phyloP scores from a whole-genome alignment of 2,113 vertebrate species.

The Ursus arctos region DNA sequence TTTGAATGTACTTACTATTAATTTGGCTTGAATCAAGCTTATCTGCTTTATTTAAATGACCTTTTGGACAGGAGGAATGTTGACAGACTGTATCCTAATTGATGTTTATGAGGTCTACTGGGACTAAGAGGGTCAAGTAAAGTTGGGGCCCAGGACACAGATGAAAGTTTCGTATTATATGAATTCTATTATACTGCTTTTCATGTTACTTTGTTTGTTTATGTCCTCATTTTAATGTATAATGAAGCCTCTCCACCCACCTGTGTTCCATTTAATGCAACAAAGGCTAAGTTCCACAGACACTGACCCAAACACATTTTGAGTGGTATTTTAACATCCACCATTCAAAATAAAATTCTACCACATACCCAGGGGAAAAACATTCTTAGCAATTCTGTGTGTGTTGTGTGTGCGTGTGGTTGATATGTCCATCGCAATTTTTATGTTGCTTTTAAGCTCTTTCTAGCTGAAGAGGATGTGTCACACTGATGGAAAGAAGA shows the following conservation, averaged over 20 bases:
- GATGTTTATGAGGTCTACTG: neutral
- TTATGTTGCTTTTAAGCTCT: neutral
- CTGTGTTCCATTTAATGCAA: neutral
- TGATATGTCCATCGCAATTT: neutral
- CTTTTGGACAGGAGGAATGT: neutral
- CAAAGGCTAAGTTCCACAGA: neutral
- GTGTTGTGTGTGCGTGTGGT: neutral
- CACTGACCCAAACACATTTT: neutral
- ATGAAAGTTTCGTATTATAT: neutral
- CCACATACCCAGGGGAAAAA: neutral
- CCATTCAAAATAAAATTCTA: slow-evolving; percentile 23
- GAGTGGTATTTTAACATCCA: neutral
- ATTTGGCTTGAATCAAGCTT: neutral
- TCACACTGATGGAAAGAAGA: neutral
- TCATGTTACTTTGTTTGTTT: neutral
- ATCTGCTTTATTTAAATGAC: neutral
- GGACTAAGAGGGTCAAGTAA: neutral
- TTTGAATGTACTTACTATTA: slow-evolving; percentile 27
- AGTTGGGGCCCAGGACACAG: neutral
- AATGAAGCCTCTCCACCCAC: neutral
- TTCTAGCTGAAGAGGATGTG: neutral
- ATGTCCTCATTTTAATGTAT: neutral
- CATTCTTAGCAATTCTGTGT: neutral
- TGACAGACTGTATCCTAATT: neutral
- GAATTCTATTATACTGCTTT: neutral